phyloP scores from a whole-genome alignment of 2,113 vertebrate species.

The Thalassarche chlororhynchos region DNA sequence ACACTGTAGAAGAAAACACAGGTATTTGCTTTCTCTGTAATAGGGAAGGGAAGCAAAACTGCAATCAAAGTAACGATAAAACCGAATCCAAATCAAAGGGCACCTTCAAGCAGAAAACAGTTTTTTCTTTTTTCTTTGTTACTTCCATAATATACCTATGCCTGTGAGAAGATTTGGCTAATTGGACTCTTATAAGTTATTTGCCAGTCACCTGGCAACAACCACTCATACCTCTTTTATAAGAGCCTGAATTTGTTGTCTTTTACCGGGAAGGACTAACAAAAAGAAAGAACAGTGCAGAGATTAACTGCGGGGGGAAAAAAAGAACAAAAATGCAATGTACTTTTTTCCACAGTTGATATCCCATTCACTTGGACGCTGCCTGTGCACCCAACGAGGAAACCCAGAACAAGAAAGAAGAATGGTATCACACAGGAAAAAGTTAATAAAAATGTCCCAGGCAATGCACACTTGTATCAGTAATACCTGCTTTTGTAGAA shows the following conservation, averaged over 20 bases:
- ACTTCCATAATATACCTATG: not conserved
- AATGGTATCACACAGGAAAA: not conserved
- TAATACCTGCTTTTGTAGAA: not conserved
- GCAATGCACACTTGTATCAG: not conserved
- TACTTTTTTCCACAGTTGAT: not conserved
- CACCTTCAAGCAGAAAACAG: not conserved
- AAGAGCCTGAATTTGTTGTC: not conserved
- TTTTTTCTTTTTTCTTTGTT: not conserved
- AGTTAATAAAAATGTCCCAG: not conserved
- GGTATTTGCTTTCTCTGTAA: not conserved
- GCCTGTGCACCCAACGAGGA: not conserved
- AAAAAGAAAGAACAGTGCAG: not conserved
- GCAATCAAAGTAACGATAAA: not conserved
- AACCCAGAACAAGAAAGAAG: not conserved
- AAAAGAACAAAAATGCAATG: not conserved
- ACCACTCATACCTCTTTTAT: not conserved
- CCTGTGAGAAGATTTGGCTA: not conserved
- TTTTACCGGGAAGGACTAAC: not conserved
- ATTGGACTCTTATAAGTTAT: not conserved
- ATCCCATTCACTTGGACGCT: not conserved
- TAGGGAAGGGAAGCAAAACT: not conserved
- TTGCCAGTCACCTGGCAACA: not conserved
- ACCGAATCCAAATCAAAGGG: not conserved
- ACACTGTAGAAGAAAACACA: not conserved
- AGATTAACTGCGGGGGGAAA: not conserved